These are phyloP conservation scores for Eupithecia insigniata DNA, from an alignment of 2,888 invertebrate species.

Conservation along the genomic window DNA sequence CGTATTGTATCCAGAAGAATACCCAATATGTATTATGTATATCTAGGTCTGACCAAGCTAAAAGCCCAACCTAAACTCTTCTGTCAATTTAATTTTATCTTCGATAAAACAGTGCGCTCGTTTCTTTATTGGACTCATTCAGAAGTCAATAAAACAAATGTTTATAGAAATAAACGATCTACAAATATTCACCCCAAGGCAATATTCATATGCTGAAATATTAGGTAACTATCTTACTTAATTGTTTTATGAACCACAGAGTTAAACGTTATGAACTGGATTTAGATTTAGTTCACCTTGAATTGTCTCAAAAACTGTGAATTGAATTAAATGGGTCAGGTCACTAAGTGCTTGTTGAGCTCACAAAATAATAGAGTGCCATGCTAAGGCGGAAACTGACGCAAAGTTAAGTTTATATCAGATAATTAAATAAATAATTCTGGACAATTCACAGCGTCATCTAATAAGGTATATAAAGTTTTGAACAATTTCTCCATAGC, in stretches of 20 bases:
- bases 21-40: background rate
- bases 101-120: background rate
- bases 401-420: background rate
- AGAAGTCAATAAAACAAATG: background rate
- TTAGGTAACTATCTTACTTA: background rate
- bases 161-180: background rate
- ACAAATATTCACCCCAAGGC: background rate
- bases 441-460: no score
- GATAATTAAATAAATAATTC: no score
- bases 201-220: background rate
- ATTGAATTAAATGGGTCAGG: slow-evolving; percentile 68
- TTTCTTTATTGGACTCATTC: slow-evolving; percentile 1
- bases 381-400: slow-evolving; percentile 4
- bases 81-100: background rate
- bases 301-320: slow-evolving; percentile 49
- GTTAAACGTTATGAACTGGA: slow-evolving; percentile 29
- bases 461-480: background rate
- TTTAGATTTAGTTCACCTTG: slow-evolving; percentile 46
- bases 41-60: no score
- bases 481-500: background rate
- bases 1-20: background rate
- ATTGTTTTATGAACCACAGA: slow-evolving; percentile 35
- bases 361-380: slow-evolving; percentile 30
- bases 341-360: slow-evolving; percentile 63
- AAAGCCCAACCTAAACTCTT: no score